A percentile compares a stretch with the other conserved stretches of the same genome.
Conservation (phyloP, 1,140 invertebrate species). For the Hermatobates lingyangjiaoensis region DNA sequence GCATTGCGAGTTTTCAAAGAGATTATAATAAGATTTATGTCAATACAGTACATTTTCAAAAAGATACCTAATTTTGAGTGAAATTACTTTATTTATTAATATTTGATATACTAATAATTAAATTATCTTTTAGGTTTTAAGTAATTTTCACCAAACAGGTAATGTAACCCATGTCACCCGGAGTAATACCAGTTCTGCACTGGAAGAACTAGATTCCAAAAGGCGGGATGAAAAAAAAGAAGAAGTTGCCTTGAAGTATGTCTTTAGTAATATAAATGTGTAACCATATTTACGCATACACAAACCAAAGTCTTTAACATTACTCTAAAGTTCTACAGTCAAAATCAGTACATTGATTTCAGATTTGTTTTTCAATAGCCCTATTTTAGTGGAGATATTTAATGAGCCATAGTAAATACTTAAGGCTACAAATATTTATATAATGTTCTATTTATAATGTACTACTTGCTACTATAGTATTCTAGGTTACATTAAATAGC, state of each 20-base stretch:
- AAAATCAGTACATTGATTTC: no score
- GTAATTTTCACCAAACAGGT: slow-evolving; percentile 29
- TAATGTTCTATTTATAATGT: no score
- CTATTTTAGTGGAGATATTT: no score
- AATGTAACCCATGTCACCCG: slow-evolving; percentile 44
- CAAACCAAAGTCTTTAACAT: no score
- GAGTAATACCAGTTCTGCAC: slow-evolving; percentile 56
- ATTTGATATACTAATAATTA: slow-evolving; percentile 1
- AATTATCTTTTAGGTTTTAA: slow-evolving; percentile 23
- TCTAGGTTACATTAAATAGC: no score
- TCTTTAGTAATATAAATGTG: no score
- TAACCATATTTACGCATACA: no score
- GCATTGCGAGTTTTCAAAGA: neutral
- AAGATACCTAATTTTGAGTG: neutral
- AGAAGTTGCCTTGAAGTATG: slow-evolving; percentile 54
- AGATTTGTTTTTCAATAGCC: no score
- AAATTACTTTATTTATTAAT: slow-evolving; percentile 5
- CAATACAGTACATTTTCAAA: neutral
- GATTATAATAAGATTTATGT: neutral
- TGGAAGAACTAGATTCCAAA: slow-evolving; percentile 41
- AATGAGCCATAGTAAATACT: no score
- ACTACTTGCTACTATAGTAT: no score
- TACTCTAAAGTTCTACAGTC: no score
- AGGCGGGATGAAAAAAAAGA: slow-evolving; percentile 40
- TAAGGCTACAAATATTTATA: no score